phyloP scores from a whole-genome alignment of 2,888 invertebrate species.

The Hyposoter didymator region DNA sequence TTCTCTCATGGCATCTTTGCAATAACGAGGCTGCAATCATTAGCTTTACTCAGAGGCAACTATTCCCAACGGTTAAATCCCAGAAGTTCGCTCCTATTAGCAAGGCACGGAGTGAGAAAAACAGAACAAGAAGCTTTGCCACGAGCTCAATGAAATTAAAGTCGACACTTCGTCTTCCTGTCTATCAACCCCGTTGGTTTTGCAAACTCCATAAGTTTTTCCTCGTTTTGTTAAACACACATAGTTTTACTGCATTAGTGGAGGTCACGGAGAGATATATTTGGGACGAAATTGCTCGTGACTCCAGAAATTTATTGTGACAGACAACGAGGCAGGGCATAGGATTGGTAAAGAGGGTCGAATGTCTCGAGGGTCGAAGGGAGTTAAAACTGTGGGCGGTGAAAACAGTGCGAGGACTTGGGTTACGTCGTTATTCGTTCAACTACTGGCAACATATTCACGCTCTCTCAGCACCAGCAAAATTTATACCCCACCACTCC shows the following conservation, averaged over 20 bases:
- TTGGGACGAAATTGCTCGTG: conserved; percentile 63
- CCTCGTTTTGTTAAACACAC: conserved; percentile 28
- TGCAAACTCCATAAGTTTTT: conserved; percentile 17
- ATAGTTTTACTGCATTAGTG: conserved; percentile 37
- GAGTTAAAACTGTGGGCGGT: conserved; percentile 20
- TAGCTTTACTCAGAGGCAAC: conserved; percentile 32
- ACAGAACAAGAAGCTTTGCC: conserved; percentile 32
- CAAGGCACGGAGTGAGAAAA: conserved; percentile 1
- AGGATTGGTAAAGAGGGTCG: background rate
- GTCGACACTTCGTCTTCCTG: conserved; percentile 34
- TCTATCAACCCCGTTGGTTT: conserved; percentile 12
- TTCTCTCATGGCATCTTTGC: background rate
- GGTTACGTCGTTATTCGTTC: conserved; percentile 49
- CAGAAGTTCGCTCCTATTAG: conserved; percentile 47
- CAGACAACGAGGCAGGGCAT: conserved; percentile 27
- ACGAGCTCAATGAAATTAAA: conserved; percentile 41
- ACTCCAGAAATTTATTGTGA: conserved; percentile 66
- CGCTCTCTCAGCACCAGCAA: conserved; percentile 23
- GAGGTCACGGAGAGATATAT: conserved; percentile 60
- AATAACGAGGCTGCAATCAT: conserved; percentile 33
- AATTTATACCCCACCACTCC: conserved; percentile 12
- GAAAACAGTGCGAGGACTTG: conserved; percentile 50
- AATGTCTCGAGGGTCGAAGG: background rate
- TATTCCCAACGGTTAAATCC: conserved; percentile 26
- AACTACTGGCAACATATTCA: conserved; percentile 50